Percentiles rank a stretch among this genome's conserved stretches.
phyloP scores from a whole-genome alignment of 2,888 invertebrate genomes.

The Drosophila anomalata region DNA sequence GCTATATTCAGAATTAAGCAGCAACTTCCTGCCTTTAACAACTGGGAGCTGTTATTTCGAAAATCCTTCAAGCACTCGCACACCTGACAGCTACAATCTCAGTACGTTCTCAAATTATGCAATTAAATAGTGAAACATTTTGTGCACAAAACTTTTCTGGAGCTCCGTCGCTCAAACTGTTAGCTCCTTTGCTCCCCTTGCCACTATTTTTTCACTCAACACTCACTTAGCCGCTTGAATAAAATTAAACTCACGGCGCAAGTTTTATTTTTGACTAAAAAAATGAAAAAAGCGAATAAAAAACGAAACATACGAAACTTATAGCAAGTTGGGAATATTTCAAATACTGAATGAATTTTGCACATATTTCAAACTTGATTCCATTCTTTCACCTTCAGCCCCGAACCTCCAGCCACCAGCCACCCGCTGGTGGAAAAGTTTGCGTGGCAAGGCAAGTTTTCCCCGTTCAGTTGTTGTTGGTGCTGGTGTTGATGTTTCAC shows the following conservation, averaged over 20 bases:
- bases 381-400: slow-evolving; percentile 24
- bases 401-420: background rate
- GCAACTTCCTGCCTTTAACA: background rate
- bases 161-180: slow-evolving; percentile 26
- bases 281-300: slow-evolving; percentile 18
- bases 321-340: slow-evolving; percentile 73
- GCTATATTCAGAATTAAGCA: background rate
- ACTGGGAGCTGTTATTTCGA: background rate
- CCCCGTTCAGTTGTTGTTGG: slow-evolving; percentile 32
- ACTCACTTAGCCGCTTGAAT: slow-evolving; percentile 78
- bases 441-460: slow-evolving; percentile 50
- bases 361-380: slow-evolving; percentile 80
- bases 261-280: slow-evolving; percentile 64
- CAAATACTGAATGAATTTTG: slow-evolving; percentile 80
- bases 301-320: slow-evolving; percentile 47
- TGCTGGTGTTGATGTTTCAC: slow-evolving; percentile 35
- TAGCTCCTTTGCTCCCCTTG: background rate
- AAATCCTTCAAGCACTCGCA: background rate
- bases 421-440: slow-evolving; percentile 51
- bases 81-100: slow-evolving; percentile 61
- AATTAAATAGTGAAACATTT: slow-evolving; percentile 73
- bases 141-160: slow-evolving; percentile 51
- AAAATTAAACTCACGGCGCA: slow-evolving; percentile 74
- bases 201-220: slow-evolving; percentile 54
- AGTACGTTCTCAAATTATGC: slow-evolving; percentile 72